Conservation (phyloP, 2,113 vertebrate species). For the Hippocampus zosterae region DNA sequence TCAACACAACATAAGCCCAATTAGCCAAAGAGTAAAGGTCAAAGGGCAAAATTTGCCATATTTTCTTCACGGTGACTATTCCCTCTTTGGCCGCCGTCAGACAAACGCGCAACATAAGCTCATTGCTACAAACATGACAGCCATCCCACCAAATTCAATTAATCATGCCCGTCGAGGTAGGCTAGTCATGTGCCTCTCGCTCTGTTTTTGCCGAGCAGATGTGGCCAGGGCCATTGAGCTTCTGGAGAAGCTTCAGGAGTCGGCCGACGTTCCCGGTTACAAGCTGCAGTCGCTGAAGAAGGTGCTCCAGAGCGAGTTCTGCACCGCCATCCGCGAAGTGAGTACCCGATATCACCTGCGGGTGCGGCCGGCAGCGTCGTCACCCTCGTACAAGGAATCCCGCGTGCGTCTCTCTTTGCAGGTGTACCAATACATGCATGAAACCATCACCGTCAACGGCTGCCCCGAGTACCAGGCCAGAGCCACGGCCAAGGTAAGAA, state of each 20-base stretch:
- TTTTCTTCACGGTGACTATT: too few species aligned
- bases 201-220: conserved; percentile 71
- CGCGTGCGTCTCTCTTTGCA: conserved; percentile 61
- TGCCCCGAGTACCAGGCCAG: conserved; percentile 97
- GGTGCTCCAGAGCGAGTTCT: conserved; percentile 98
- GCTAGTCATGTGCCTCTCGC: too few species aligned
- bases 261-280: conserved; percentile 91
- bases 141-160: background rate
- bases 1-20: too few species aligned
- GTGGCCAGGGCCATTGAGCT: conserved; percentile 94
- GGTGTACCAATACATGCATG: conserved; percentile 99
- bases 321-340: conserved; percentile 98
- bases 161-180: background rate
- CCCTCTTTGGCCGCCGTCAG: too few species aligned
- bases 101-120: too few species aligned
- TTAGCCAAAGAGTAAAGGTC: too few species aligned
- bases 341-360: conserved; percentile 32
- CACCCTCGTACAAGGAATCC: background rate
- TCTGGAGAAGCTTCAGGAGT: conserved; percentile 95
- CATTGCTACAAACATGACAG: too few species aligned
- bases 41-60: too few species aligned
- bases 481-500: conserved; percentile 94
- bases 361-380: background rate
- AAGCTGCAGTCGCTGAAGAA: conserved; percentile 97
- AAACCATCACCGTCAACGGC: conserved; percentile 97